These are phyloP conservation scores for Pogonognathellus flavescens DNA, from an alignment of 1,140 invertebrate genomes.

Conservation along the genomic window DNA sequence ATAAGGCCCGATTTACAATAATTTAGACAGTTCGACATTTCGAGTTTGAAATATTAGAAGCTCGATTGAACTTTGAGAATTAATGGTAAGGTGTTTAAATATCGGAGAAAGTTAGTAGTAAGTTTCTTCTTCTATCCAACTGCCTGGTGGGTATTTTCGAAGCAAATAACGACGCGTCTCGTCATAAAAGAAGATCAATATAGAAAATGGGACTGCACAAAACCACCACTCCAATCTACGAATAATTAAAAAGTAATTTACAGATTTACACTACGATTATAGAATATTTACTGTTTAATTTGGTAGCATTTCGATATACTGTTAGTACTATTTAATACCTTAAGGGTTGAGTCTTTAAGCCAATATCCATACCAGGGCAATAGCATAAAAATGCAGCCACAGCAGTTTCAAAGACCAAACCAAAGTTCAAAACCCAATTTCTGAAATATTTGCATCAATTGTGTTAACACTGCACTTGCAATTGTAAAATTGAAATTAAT, in stretches of 20 bases:
- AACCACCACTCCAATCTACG: constrained; percentile 87
- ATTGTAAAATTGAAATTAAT: neutral
- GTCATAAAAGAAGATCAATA: constrained; percentile 84
- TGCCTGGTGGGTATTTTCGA: constrained; percentile 75
- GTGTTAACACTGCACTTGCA: neutral
- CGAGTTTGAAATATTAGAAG: too few relatives aligned
- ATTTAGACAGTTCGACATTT: too few relatives aligned
- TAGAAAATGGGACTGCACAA: constrained; percentile 81
- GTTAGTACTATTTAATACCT: constrained; percentile 70
- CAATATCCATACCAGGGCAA: constrained; percentile 55
- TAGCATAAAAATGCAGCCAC: constrained; percentile 81
- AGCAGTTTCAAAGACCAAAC: constrained; percentile 81
- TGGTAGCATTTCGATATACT: too few relatives aligned
- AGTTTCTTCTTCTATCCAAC: constrained; percentile 83
- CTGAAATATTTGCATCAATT: constrained; percentile 69
- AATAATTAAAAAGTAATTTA: too few relatives aligned
- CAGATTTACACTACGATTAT: too few relatives aligned
- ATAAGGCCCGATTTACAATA: too few relatives aligned
- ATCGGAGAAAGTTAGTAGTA: constrained; percentile 76
- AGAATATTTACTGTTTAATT: too few relatives aligned
- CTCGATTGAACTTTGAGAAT: too few relatives aligned
- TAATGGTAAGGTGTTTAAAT: too few relatives aligned
- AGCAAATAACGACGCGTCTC: constrained; percentile 79
- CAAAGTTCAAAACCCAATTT: constrained; percentile 83
- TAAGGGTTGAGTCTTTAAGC: constrained; percentile 75